A percentile compares a stretch with the other conserved stretches of the same genome.
These are phyloP conservation scores for Macropis europaea DNA, from an alignment of 2,888 invertebrate species.

Conservation along the genomic window DNA sequence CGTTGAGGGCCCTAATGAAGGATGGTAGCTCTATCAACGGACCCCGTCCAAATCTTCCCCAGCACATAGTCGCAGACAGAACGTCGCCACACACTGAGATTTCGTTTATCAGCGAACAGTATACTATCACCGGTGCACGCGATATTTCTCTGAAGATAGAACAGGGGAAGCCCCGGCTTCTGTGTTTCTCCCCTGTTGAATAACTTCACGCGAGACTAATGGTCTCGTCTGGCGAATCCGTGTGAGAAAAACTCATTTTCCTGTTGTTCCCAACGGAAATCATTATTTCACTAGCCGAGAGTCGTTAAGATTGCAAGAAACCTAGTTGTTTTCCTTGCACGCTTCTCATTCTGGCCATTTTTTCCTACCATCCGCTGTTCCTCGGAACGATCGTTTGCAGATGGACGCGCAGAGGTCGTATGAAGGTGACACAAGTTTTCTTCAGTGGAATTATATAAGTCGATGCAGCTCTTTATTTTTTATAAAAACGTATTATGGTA, in stretches of 20 bases:
- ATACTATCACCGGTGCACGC: neutral
- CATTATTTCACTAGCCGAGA: neutral
- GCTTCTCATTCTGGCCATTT: too few species aligned
- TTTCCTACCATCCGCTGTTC: too few species aligned
- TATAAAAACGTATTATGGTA: too few species aligned
- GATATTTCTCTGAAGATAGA: neutral
- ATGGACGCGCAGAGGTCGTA: too few species aligned
- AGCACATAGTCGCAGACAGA: neutral
- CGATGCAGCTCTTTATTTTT: too few species aligned
- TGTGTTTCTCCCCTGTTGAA: neutral
- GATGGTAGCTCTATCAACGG: constrained; percentile 28
- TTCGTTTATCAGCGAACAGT: neutral
- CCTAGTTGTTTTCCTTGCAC: too few species aligned
- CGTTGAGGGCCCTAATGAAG: constrained; percentile 27
- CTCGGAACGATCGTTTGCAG: too few species aligned
- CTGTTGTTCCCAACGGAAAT: constrained; percentile 6
- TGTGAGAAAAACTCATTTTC: neutral
- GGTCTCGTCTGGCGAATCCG: too few species aligned
- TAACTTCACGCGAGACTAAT: neutral
- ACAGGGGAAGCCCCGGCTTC: neutral
- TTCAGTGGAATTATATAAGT: too few species aligned
- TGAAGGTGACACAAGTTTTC: too few species aligned
- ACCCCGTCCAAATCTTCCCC: neutral
- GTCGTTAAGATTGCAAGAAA: neutral
- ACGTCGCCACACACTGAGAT: neutral